A percentile compares a stretch with the other conserved stretches of the same genome.
These are phyloP conservation scores for Petromus typicus DNA, from an alignment of 2,113 vertebrate genomes.

Conservation along the genomic window DNA sequence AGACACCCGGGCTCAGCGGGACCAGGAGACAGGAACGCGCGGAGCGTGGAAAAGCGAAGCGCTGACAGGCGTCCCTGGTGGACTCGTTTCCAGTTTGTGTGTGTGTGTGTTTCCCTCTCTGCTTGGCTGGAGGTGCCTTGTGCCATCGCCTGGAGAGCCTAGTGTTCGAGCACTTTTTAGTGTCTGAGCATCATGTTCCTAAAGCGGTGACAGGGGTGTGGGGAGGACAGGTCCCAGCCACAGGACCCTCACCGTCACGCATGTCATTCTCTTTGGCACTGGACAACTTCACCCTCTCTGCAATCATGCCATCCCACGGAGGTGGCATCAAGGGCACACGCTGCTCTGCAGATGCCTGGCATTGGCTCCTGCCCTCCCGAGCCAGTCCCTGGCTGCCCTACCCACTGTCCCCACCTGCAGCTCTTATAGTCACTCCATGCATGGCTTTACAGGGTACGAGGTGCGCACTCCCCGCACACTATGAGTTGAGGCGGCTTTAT, in stretches of 20 bases:
- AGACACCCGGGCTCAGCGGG: rapidly evolving
- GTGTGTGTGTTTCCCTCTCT: neutral
- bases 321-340: rapidly evolving
- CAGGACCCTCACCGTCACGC: rapidly evolving
- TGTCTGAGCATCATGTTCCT: neutral
- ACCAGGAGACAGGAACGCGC: neutral
- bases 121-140: neutral
- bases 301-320: rapidly evolving
- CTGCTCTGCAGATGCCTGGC: rapidly evolving
- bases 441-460: rapidly evolving
- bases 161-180: neutral
- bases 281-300: rapidly evolving
- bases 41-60: rapidly evolving
- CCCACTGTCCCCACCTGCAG: no score
- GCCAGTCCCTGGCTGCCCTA: neutral
- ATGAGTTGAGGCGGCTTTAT: neutral
- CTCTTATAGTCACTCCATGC: rapidly evolving
- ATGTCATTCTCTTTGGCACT: rapidly evolving
- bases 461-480: neutral
- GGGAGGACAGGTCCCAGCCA: neutral
- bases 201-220: neutral
- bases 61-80: rapidly evolving
- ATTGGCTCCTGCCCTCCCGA: neutral
- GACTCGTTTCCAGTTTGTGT: rapidly evolving
- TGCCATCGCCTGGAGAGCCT: neutral